phyloP scores from a whole-genome alignment of 2,888 invertebrate genomes.

The Zhengitettix transpicula region DNA sequence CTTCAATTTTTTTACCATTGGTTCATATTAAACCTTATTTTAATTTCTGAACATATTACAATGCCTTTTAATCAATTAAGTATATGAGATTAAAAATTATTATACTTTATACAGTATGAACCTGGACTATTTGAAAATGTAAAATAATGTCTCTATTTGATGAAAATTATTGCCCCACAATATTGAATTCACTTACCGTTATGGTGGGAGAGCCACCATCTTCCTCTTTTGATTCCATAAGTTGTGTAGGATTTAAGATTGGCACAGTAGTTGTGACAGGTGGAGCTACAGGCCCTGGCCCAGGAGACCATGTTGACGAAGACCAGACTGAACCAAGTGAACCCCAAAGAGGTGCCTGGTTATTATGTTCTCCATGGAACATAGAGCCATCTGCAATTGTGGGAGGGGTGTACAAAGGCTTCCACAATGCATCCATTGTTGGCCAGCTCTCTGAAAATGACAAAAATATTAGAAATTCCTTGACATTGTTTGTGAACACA shows the following conservation, averaged over 20 bases:
- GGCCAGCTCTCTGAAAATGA: constrained; percentile 5
- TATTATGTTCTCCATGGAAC: background rate
- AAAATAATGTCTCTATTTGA: background rate
- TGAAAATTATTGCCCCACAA: background rate
- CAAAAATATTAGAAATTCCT: too few species aligned
- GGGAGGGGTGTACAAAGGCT: constrained; percentile 11
- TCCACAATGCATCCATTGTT: constrained; percentile 9
- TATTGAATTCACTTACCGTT: constrained; percentile 4
- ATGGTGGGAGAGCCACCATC: background rate
- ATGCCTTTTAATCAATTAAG: too few species aligned
- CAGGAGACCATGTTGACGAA: constrained; percentile 5
- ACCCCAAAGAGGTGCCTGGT: constrained; percentile 6
- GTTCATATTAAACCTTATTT: too few species aligned
- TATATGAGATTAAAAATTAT: too few species aligned
- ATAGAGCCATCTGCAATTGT: background rate
- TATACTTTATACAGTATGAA: too few species aligned
- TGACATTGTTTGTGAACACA: too few species aligned
- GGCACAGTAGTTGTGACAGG: background rate
- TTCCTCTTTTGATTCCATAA: background rate
- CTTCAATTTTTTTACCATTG: too few species aligned
- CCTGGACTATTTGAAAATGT: too few species aligned
- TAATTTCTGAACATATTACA: too few species aligned
- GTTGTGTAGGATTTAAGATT: constrained; percentile 2
- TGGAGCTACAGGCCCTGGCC: background rate
- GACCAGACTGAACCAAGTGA: constrained; percentile 9